Percentiles rank a stretch among this genome's conserved stretches.
Conservation (phyloP, 2,888 invertebrate genomes). For the Torymus aiolomorphi region DNA sequence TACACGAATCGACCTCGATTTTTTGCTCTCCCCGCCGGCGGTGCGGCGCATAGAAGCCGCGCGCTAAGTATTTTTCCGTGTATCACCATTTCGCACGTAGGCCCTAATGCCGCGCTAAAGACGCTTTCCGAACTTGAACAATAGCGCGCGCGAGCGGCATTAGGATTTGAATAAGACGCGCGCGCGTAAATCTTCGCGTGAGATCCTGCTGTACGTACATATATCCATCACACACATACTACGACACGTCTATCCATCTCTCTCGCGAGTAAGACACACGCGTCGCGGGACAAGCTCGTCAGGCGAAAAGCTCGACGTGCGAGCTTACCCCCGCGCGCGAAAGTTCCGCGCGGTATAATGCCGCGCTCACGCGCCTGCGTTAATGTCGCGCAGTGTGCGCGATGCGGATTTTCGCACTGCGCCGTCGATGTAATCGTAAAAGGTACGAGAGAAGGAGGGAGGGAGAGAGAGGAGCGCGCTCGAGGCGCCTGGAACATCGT, state of each 20-base stretch:
- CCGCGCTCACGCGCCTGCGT: not conserved
- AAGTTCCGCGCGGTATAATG: not conserved
- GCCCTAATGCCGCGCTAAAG: too few species aligned
- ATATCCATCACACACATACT: too few species aligned
- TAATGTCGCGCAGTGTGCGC: slow-evolving; percentile 15
- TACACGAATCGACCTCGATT: too few species aligned
- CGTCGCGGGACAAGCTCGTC: not conserved
- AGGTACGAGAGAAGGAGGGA: slow-evolving; percentile 2
- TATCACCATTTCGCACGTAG: too few species aligned
- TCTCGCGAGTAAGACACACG: not conserved
- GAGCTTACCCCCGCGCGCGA: not conserved
- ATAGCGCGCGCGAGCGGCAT: not conserved
- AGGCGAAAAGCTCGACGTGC: slow-evolving; percentile 3
- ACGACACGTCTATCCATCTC: not conserved
- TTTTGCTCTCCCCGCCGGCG: too few species aligned
- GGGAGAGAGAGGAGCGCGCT: not conserved
- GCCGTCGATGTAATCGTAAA: slow-evolving; percentile 53
- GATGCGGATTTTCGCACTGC: slow-evolving; percentile 33
- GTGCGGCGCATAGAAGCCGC: too few species aligned
- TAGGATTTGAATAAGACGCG: slow-evolving; percentile 35
- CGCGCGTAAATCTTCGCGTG: not conserved
- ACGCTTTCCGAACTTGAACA: too few species aligned
- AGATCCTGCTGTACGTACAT: too few species aligned
- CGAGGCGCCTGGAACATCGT: slow-evolving; percentile 52
- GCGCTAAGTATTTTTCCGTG: too few species aligned